Base-by-base conservation (phyloP, 2,797 vertebrate genomes). In the Apogon talboti region DNA sequence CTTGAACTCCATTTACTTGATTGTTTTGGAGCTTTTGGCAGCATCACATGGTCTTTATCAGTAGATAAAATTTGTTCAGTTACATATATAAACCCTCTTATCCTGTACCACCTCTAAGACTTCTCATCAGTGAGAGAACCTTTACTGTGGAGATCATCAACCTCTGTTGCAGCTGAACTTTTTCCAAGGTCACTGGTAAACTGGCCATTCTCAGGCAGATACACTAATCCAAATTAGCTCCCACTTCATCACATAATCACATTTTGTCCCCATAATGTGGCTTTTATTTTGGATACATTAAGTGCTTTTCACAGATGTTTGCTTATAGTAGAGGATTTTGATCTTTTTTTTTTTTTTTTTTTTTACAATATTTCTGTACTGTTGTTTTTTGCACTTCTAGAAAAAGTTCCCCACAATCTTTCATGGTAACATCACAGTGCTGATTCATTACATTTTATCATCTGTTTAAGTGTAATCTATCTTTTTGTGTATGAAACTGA, bases 401-500 rank as follows among this genome's bases (percentile, higher is more conserved):
- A 16, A 50, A 52, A 6, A 21, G 35, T 38, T 33, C 24, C 8
- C 24, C 49, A 28, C 28, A 46, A 4, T 16, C 40, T 33, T 66
- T 28, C 28, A 46, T 8, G 44, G 37, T 38, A 14, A 55, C 64
- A 41, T 24, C 18, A 13, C 38, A 4, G 42, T 55, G 45, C 67
- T 79, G 73, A 81, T 56, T 74, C 41, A 70, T 63, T n/a, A 21
- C 21, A 53, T 63, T 15, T 67, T 41, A 40, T 59, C 46, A 62
- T 74, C 12, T 74, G 45, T 38, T 56, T 76, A 73, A 53, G 65
- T 70, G 56, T 28, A 54, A 68, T 66, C 62, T 43, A 38, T 66
- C 49, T 61, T 72, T 76, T 56, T 51, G 81, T 71, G 57, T 61
- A 47, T 62, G 45, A 78, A 83, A 65, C 67, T 28, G 73, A 70